Percentiles rank a stretch among this genome's conserved stretches.
Evolutionary conservation across 1,140 invertebrate genomes (phyloP).

Genomic region (Physella acuta): DNA sequence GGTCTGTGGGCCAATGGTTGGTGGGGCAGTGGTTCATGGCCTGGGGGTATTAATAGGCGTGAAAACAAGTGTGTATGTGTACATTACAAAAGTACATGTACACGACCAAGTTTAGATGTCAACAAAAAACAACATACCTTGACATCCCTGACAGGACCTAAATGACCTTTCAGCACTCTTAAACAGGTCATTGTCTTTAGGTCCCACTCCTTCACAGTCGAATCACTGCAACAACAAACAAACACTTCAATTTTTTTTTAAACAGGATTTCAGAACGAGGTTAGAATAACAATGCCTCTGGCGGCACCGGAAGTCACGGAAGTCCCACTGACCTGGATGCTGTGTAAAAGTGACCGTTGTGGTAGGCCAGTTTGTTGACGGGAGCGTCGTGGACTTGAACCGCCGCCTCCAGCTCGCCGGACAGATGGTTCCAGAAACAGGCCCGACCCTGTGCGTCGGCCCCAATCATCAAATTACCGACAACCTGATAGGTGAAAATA

Average conservation of each 20-base stretch:
- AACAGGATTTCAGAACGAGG: too few relatives aligned
- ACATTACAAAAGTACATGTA: too few relatives aligned
- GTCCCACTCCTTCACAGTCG: constrained; percentile 51
- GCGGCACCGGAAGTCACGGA: too few relatives aligned
- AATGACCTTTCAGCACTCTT: constrained; percentile 49
- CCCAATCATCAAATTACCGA: constrained; percentile 43
- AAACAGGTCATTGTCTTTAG: constrained; percentile 54
- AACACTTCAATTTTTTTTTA: not conserved
- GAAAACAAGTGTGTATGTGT: too few relatives aligned
- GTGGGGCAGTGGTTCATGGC: too few relatives aligned
- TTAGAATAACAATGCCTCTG: too few relatives aligned
- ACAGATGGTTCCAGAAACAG: constrained; percentile 51
- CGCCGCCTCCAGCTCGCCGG: constrained; percentile 49
- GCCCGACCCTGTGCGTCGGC: constrained; percentile 40
- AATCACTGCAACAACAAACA: constrained; percentile 41
- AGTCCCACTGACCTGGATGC: constrained; percentile 48
- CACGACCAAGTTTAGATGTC: too few relatives aligned
- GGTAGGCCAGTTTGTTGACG: constrained; percentile 40
- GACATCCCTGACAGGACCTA: constrained; percentile 45
- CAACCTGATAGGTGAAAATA: constrained; percentile 38
- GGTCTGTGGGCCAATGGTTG: too few relatives aligned
- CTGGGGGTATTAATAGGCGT: too few relatives aligned
- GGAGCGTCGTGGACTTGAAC: constrained; percentile 47
- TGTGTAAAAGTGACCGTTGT: constrained; percentile 48
- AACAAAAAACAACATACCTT: constrained; percentile 34